Evolutionary conservation across 2,113 vertebrate genomes (phyloP).

Genomic region (Alligator sinensis): DNA sequence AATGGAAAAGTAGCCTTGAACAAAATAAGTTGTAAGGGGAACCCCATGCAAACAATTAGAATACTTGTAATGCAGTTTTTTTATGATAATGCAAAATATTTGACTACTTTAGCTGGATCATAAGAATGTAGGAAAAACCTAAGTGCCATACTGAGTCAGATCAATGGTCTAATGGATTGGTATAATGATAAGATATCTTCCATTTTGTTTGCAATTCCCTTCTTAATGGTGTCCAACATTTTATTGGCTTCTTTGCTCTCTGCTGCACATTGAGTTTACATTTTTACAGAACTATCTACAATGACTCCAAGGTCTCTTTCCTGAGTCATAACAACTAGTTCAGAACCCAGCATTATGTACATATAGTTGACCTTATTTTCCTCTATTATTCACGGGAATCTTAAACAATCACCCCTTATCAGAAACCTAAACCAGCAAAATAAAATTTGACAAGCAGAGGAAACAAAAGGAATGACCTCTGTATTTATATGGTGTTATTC

Average conservation of each 20-base stretch:
- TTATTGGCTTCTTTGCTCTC: no score
- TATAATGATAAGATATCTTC: no score
- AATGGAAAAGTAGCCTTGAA: not conserved
- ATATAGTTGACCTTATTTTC: no score
- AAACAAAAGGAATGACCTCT: not conserved
- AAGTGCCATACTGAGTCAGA: no score
- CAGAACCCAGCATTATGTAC: no score
- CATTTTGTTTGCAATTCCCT: no score
- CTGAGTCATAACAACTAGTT: no score
- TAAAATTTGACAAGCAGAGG: not conserved
- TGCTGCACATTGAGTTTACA: no score
- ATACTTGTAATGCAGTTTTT: not conserved
- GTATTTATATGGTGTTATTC: not conserved
- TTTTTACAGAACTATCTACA: no score
- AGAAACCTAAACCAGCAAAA: not conserved
- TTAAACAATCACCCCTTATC: not conserved
- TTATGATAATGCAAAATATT: not conserved
- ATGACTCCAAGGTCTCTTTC: no score
- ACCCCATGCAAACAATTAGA: not conserved
- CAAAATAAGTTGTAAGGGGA: not conserved
- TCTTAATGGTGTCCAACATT: no score
- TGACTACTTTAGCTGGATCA: not conserved
- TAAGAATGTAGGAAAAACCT: not conserved
- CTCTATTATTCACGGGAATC: not conserved
- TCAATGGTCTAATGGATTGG: no score